phyloP scores from a whole-genome alignment of 2,888 invertebrate species.

The Lacanobia wlatinum region DNA sequence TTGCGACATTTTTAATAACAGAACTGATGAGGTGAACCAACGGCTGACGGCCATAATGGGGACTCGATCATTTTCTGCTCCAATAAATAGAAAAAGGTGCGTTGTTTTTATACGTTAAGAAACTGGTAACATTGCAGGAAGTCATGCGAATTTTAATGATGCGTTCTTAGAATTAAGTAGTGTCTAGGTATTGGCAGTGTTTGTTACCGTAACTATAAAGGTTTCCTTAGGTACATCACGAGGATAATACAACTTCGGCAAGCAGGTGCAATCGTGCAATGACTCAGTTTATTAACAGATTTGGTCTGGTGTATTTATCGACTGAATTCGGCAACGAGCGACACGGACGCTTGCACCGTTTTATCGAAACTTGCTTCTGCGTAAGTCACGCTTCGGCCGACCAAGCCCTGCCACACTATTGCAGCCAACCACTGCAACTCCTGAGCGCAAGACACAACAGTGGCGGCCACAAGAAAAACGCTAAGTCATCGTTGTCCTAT shows the following conservation, averaged over 20 bases:
- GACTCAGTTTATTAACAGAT: not conserved
- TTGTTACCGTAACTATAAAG: not conserved
- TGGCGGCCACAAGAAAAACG: too few species aligned
- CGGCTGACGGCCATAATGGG: slow-evolving; percentile 44
- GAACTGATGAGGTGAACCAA: slow-evolving; percentile 30
- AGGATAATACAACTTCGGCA: not conserved
- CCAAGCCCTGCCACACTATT: too few species aligned
- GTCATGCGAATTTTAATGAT: not conserved
- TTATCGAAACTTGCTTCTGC: too few species aligned
- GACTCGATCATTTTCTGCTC: slow-evolving; percentile 58
- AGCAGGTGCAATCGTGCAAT: not conserved
- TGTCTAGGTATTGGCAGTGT: not conserved
- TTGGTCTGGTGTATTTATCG: too few species aligned
- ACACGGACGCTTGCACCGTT: too few species aligned
- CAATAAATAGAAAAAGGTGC: slow-evolving; percentile 49
- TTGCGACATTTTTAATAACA: slow-evolving; percentile 54
- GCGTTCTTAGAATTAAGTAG: slow-evolving; percentile 10
- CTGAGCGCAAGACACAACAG: too few species aligned
- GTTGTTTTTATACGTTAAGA: slow-evolving; percentile 50
- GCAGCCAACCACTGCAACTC: too few species aligned
- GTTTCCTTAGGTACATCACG: not conserved
- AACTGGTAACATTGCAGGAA: slow-evolving; percentile 31
- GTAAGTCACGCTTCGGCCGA: too few species aligned
- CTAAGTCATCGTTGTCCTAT: too few species aligned
- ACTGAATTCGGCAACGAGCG: too few species aligned